Percentiles rank a stretch among this genome's conserved stretches.
Evolutionary conservation across 2,888 invertebrate genomes (phyloP).

Genomic region (Luperina nickerlii): DNA sequence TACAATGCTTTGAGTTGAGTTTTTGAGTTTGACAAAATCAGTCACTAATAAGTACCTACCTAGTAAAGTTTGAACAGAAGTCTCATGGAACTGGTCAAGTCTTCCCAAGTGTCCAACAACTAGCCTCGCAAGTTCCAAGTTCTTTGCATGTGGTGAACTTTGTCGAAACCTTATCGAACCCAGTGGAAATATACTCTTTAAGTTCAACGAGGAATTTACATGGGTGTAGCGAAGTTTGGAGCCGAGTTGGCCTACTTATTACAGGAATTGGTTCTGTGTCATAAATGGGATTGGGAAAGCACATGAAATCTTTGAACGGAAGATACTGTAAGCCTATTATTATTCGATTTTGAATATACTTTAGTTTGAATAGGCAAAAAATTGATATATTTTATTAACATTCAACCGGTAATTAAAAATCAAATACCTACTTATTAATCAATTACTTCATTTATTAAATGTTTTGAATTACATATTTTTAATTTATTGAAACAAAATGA

Average conservation of each 20-base stretch:
- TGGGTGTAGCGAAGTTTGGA: conserved; percentile 29
- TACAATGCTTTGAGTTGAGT: too few relatives aligned
- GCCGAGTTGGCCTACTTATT: conserved; percentile 22
- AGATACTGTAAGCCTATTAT: background rate
- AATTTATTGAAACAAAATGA: background rate
- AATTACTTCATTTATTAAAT: background rate
- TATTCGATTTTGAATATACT: background rate
- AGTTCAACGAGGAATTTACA: conserved; percentile 63
- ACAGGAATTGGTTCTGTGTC: conserved; percentile 12
- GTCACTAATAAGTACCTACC: conserved; percentile 54
- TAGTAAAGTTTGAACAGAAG: conserved; percentile 63
- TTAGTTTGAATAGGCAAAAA: background rate
- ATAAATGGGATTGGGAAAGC: background rate
- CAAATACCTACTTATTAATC: background rate
- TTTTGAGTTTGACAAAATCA: too few relatives aligned
- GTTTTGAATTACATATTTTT: background rate
- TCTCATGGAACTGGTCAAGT: conserved; percentile 69
- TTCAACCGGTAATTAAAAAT: background rate
- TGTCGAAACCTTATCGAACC: conserved; percentile 62
- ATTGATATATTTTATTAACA: background rate
- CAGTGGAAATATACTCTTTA: conserved; percentile 63
- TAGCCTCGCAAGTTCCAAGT: conserved; percentile 68
- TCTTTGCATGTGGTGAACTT: conserved; percentile 71
- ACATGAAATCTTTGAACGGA: background rate
- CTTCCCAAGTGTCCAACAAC: conserved; percentile 56